phyloP scores from a whole-genome alignment of 2,113 vertebrate species.

The Glareola pratincola region DNA sequence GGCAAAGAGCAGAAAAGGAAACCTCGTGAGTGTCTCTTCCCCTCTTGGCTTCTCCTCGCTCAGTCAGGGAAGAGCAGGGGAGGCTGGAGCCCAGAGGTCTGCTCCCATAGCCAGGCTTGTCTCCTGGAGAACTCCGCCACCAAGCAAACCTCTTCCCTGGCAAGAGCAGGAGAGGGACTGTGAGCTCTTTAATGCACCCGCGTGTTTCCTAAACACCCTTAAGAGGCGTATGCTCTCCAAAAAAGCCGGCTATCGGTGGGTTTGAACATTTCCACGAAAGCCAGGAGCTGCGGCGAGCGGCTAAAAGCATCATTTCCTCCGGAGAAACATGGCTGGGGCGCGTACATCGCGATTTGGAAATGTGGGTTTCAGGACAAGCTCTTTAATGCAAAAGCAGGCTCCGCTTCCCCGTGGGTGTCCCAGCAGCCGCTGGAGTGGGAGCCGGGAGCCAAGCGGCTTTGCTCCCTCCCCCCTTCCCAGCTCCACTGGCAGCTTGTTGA shows the following conservation, averaged over 20 bases:
- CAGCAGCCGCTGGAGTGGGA: neutral
- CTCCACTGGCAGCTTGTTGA: neutral
- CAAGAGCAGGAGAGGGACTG: neutral
- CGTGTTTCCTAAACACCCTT: neutral
- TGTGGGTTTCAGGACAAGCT: neutral
- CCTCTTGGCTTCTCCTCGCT: neutral
- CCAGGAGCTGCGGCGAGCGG: neutral
- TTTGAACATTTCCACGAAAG: neutral
- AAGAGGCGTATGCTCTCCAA: fast-evolving
- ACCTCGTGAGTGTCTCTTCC: neutral
- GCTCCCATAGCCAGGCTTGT: fast-evolving
- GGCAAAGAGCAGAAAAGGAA: constrained; percentile 9
- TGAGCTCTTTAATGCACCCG: fast-evolving
- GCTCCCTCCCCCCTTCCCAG: neutral
- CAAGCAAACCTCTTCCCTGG: neutral
- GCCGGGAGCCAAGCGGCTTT: neutral
- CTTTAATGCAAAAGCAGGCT: neutral
- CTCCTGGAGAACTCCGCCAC: neutral
- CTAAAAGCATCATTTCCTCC: neutral
- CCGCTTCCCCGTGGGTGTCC: neutral
- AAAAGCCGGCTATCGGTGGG: neutral
- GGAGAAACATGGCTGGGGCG: neutral
- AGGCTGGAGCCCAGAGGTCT: neutral
- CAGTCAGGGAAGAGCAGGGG: fast-evolving
- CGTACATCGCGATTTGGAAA: neutral